Conservation (phyloP, 2,797 vertebrate genomes). For the Gallinago solitaria region DNA sequence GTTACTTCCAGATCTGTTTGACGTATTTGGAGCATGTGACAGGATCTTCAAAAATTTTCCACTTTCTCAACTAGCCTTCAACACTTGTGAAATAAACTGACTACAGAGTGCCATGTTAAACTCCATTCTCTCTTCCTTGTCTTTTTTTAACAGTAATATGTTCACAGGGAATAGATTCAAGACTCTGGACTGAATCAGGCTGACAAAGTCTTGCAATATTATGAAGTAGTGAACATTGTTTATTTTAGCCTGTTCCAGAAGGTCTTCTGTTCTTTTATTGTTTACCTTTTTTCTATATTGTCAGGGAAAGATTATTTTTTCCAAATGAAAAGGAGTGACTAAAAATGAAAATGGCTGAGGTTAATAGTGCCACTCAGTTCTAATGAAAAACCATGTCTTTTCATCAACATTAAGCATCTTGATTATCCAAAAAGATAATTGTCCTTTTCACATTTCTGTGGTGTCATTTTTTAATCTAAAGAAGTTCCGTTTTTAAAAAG, state of each 20-base stretch:
- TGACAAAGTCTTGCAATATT: conserved; percentile 33
- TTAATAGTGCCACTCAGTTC: neutral
- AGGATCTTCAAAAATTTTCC: conserved; percentile 59
- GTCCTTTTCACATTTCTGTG: neutral
- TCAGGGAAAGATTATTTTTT: neutral
- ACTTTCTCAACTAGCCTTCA: conserved; percentile 64
- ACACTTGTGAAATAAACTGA: conserved; percentile 70
- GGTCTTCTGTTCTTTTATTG: neutral
- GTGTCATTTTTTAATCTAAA: neutral
- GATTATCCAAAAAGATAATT: neutral
- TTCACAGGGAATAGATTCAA: conserved; percentile 53
- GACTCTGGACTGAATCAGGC: conserved; percentile 24
- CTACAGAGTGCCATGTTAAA: conserved; percentile 47
- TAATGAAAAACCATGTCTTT: neutral
- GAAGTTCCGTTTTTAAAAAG: neutral
- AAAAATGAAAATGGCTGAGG: neutral
- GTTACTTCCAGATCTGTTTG: conserved; percentile 47
- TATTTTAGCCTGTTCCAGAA: conserved; percentile 10
- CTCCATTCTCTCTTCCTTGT: conserved; percentile 17
- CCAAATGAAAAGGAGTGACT: neutral
- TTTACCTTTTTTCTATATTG: neutral
- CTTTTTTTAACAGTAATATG: conserved; percentile 55
- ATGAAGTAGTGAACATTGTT: neutral
- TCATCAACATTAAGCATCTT: neutral
- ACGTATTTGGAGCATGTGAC: conserved; percentile 67